Percentiles rank a stretch among this genome's conserved stretches.
phyloP scores from a whole-genome alignment of 2,797 vertebrate species.

The Danio jaintianensis region DNA sequence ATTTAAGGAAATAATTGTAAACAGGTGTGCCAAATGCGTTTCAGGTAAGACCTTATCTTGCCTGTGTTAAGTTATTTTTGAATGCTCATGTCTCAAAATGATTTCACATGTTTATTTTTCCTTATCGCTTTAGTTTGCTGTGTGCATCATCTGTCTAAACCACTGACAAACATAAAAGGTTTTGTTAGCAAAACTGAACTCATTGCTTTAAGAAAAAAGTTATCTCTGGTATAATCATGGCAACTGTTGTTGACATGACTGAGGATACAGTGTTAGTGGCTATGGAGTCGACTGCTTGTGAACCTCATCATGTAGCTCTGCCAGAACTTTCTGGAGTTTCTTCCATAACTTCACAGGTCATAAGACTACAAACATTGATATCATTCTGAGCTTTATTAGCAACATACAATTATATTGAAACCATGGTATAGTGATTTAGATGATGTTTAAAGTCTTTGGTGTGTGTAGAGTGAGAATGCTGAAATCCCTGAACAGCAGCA shows the following conservation, averaged over 20 bases:
- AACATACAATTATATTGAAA: too few relatives aligned
- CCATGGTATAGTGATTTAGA: background rate
- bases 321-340: constrained; percentile 67
- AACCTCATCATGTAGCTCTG: constrained; percentile 60
- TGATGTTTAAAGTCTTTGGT: background rate
- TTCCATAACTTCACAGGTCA: constrained; percentile 65
- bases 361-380: background rate
- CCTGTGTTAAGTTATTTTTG: constrained; percentile 35
- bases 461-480: constrained; percentile 61
- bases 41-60: constrained; percentile 23
- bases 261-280: constrained; percentile 63
- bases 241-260: constrained; percentile 57
- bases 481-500: constrained; percentile 71
- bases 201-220: background rate
- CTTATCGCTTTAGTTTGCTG: background rate
- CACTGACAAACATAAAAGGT: background rate
- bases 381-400: background rate
- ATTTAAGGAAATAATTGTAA: constrained; percentile 24
- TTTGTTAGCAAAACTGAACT: background rate
- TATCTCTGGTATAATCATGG: constrained; percentile 58
- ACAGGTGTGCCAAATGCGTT: constrained; percentile 17
- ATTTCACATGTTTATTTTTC: background rate
- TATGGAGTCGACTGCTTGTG: constrained; percentile 70
- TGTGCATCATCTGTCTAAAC: background rate
- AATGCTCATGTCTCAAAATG: too few relatives aligned